Evolutionary conservation across 2,797 vertebrate species (phyloP).

Genomic region (Macropus fuliginosus): DNA sequence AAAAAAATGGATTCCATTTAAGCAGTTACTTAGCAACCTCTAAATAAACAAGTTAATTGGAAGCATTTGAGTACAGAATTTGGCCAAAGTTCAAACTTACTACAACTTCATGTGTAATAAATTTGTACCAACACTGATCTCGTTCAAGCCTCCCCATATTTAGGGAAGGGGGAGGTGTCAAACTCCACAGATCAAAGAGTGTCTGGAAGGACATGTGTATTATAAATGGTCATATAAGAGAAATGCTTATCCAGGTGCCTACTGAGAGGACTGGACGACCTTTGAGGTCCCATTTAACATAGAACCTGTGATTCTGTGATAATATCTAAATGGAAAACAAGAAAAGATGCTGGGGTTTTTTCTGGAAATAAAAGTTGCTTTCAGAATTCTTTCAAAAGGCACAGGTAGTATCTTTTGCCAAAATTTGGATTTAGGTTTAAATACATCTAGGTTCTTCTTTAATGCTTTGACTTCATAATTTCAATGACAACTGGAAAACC

Average conservation of each 20-base stretch:
- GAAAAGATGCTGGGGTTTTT: neutral
- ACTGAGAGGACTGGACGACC: neutral
- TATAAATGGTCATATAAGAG: neutral
- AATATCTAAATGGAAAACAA: neutral
- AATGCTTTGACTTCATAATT: conserved; percentile 30
- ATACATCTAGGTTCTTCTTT: conserved; percentile 58
- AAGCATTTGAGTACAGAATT: neutral
- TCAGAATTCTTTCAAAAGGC: conserved; percentile 47
- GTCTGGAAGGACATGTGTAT: neutral
- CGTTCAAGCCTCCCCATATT: neutral
- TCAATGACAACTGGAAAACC: conserved; percentile 19
- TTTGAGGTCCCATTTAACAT: neutral
- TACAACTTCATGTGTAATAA: neutral
- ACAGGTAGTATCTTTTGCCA: conserved; percentile 53
- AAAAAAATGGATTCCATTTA: conserved; percentile 24
- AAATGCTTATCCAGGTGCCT: neutral
- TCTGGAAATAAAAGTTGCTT: conserved; percentile 30
- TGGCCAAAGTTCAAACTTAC: neutral
- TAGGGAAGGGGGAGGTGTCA: neutral
- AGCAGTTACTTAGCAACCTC: conserved; percentile 13
- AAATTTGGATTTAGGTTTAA: conserved; percentile 61
- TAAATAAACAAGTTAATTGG: conserved; percentile 43
- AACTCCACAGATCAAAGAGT: neutral
- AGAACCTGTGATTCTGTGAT: neutral
- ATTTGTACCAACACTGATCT: neutral